These are phyloP conservation scores for Nymphicus hollandicus DNA, from an alignment of 2,113 vertebrate species.

Conservation along the genomic window DNA sequence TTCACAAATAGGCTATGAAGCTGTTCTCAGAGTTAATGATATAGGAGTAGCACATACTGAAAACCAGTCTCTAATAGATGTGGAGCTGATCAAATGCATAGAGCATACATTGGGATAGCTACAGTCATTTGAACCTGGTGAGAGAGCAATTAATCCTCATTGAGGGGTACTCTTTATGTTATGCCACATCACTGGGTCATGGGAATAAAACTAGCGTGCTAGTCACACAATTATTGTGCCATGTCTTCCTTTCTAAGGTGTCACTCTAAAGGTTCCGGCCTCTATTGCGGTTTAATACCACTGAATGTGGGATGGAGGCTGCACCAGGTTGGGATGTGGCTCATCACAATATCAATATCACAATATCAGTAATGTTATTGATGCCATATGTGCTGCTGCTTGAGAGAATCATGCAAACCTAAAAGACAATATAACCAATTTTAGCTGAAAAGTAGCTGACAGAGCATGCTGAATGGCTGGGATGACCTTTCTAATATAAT, in stretches of 20 bases:
- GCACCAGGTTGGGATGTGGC: neutral
- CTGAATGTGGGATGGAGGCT: neutral
- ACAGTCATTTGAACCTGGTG: neutral
- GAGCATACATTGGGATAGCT: neutral
- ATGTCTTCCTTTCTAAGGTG: neutral
- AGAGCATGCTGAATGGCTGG: neutral
- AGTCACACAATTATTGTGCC: neutral
- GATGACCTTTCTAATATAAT: neutral
- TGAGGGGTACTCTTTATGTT: neutral
- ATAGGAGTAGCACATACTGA: neutral
- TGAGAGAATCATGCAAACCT: neutral
- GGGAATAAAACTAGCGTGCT: neutral
- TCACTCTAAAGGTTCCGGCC: neutral
- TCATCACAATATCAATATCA: neutral
- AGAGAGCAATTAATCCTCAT: neutral
- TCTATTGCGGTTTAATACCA: neutral
- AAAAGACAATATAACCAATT: conserved; percentile 7
- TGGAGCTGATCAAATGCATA: neutral
- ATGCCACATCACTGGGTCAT: neutral
- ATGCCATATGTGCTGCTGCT: neutral
- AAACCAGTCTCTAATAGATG: neutral
- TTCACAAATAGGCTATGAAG: neutral
- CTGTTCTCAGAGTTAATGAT: neutral
- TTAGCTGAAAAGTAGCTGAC: neutral
- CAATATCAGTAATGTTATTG: neutral